These are phyloP conservation scores for Taxidea taxus DNA, from an alignment of 2,113 vertebrate species.

Conservation along the genomic window DNA sequence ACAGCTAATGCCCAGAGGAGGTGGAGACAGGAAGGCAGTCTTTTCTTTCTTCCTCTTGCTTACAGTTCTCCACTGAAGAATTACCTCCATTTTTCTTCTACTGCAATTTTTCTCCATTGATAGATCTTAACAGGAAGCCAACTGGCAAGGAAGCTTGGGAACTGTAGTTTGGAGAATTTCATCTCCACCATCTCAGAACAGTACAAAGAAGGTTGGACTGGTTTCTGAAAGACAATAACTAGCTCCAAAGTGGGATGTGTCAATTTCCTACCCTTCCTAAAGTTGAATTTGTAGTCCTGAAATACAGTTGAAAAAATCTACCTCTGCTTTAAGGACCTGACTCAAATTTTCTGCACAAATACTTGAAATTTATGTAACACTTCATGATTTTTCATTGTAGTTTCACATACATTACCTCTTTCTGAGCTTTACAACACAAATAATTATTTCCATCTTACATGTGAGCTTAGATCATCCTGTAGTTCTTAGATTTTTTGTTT, in stretches of 20 bases:
- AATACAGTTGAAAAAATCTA: background rate
- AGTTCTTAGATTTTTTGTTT: background rate
- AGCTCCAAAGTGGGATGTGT: background rate
- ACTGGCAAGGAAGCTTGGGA: background rate
- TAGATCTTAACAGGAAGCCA: background rate
- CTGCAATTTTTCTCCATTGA: background rate
- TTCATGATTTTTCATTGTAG: background rate
- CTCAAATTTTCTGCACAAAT: background rate
- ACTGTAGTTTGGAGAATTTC: background rate
- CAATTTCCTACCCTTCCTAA: background rate
- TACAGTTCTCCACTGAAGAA: background rate
- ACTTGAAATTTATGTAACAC: background rate
- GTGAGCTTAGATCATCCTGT: background rate
- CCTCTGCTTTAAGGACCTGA: background rate
- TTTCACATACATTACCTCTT: background rate
- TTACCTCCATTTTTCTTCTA: background rate
- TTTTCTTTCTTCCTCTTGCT: background rate
- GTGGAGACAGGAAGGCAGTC: background rate
- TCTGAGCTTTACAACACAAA: background rate
- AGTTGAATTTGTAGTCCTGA: background rate
- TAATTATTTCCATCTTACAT: background rate
- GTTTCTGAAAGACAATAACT: background rate
- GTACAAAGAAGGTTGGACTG: background rate
- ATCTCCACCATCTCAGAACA: background rate
- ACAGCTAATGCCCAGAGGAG: background rate